Evolutionary conservation across 1,140 invertebrate genomes (phyloP).

Genomic region (Agrypnia vestita): DNA sequence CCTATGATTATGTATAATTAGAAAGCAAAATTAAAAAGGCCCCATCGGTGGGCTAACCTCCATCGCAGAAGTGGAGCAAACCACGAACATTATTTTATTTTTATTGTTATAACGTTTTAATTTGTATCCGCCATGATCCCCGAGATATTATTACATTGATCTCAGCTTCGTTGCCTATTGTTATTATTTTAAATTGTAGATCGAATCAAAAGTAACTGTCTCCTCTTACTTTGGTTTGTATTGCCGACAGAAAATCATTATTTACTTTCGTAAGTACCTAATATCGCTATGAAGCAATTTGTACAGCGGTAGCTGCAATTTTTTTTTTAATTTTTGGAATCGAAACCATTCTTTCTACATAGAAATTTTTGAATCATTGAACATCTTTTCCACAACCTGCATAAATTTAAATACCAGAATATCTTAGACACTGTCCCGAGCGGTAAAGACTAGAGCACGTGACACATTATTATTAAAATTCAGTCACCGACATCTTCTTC

Average conservation of each 20-base stretch:
- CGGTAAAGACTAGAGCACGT: too few relatives aligned
- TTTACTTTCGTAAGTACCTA: conserved; percentile 1
- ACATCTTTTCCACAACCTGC: too few relatives aligned
- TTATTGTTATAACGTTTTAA: conserved; percentile 52
- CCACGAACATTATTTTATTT: conserved; percentile 18
- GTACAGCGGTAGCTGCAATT: background rate
- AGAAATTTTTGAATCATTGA: too few relatives aligned
- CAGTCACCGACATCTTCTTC: too few relatives aligned
- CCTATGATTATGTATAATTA: conserved; percentile 60
- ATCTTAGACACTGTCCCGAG: too few relatives aligned
- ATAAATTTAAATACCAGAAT: too few relatives aligned
- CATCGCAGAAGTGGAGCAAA: conserved; percentile 52
- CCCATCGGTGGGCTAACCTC: conserved; percentile 53
- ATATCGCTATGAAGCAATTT: background rate
- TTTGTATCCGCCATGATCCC: conserved; percentile 18
- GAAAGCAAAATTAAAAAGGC: conserved; percentile 58
- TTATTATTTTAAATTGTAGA: conserved; percentile 49
- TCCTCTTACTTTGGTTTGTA: conserved; percentile 26
- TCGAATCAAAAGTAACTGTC: conserved; percentile 37
- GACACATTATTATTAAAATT: too few relatives aligned
- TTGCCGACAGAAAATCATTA: conserved; percentile 15
- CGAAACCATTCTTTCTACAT: too few relatives aligned
- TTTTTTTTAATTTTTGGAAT: too few relatives aligned
- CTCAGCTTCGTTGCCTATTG: conserved; percentile 23
- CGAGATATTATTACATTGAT: conserved; percentile 38